Conservation (phyloP, 2,797 vertebrate species). For the Enoplosus armatus region DNA sequence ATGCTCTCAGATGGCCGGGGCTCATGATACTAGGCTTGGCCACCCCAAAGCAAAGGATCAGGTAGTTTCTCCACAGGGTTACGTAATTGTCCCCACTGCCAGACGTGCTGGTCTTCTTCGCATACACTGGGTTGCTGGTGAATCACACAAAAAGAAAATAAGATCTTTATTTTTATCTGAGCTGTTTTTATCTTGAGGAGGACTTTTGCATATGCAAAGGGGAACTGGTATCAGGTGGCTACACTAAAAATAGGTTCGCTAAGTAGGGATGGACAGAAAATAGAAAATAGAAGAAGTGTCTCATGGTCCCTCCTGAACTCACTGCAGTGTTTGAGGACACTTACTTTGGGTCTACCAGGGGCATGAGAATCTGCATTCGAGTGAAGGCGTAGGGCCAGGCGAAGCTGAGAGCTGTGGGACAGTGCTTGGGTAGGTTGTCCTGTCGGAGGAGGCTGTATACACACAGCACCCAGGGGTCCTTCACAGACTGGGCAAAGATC, state of each 20-base stretch:
- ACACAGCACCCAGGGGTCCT: constrained; percentile 98
- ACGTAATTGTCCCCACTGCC: constrained; percentile 91
- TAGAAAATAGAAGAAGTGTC: constrained; percentile 17
- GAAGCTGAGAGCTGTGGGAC: constrained; percentile 95
- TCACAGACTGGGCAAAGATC: constrained; percentile 98
- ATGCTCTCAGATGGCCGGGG: constrained; percentile 94
- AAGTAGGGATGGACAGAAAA: constrained; percentile 21
- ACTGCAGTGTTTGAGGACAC: constrained; percentile 26
- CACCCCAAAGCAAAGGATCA: constrained; percentile 98
- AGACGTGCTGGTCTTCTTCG: constrained; percentile 96
- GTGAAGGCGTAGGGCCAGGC: constrained; percentile 98
- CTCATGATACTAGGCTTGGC: constrained; percentile 99
- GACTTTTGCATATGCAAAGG: constrained; percentile 8
- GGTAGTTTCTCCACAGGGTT: constrained; percentile 97
- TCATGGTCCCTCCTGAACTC: background rate
- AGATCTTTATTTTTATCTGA: constrained; percentile 13
- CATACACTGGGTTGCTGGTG: constrained; percentile 93
- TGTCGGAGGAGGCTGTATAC: constrained; percentile 96
- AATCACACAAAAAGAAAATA: constrained; percentile 15
- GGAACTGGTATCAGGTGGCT: constrained; percentile 22
- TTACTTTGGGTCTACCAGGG: constrained; percentile 96
- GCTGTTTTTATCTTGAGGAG: background rate
- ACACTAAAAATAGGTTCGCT: constrained; percentile 17
- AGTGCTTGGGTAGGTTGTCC: constrained; percentile 95
- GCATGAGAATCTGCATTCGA: constrained; percentile 95